A percentile compares a stretch with the other conserved stretches of the same genome.
Conservation (phyloP, 2,888 invertebrate species). For the Oxycera nigricornis region DNA sequence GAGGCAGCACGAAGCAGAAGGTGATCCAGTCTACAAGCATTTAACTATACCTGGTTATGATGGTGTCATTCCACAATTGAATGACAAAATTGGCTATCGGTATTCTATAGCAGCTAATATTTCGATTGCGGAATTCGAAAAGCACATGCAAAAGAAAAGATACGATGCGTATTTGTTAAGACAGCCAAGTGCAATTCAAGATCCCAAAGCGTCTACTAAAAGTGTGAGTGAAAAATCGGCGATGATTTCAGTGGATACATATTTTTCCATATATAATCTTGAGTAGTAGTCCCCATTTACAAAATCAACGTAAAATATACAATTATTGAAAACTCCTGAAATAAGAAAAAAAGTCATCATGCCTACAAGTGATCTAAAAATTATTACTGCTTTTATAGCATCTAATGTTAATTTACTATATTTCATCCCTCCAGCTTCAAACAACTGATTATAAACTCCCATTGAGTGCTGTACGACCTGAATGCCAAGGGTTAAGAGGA, state of each 20-base stretch:
- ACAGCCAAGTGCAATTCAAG: conserved; percentile 55
- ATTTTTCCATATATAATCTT: too few relatives aligned
- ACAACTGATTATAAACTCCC: conserved; percentile 75
- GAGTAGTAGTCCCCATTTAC: too few relatives aligned
- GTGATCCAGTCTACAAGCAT: conserved; percentile 74
- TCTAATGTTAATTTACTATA: too few relatives aligned
- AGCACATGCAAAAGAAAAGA: conserved; percentile 66
- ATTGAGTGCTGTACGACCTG: conserved; percentile 71
- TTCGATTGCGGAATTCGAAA: conserved; percentile 76
- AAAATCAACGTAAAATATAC: too few relatives aligned
- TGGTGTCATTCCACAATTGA: conserved; percentile 70
- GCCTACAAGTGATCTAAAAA: too few relatives aligned
- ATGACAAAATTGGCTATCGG: conserved; percentile 73
- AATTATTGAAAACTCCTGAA: too few relatives aligned
- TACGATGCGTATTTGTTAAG: conserved; percentile 60
- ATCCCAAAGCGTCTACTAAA: conserved; percentile 52
- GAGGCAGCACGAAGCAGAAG: conserved; percentile 69
- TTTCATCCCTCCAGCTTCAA: conserved; percentile 65
- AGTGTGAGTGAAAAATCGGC: conserved; percentile 57
- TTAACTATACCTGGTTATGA: conserved; percentile 79
- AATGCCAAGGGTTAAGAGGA: conserved; percentile 71
- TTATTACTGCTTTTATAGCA: too few relatives aligned
- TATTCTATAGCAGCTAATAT: conserved; percentile 76
- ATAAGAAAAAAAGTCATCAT: too few relatives aligned
- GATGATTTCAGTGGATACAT: too few relatives aligned